A percentile compares a stretch with the other conserved stretches of the same genome.
Evolutionary conservation across 2,888 invertebrate genomes (phyloP).

Genomic region (Steinernema hermaphroditum): DNA sequence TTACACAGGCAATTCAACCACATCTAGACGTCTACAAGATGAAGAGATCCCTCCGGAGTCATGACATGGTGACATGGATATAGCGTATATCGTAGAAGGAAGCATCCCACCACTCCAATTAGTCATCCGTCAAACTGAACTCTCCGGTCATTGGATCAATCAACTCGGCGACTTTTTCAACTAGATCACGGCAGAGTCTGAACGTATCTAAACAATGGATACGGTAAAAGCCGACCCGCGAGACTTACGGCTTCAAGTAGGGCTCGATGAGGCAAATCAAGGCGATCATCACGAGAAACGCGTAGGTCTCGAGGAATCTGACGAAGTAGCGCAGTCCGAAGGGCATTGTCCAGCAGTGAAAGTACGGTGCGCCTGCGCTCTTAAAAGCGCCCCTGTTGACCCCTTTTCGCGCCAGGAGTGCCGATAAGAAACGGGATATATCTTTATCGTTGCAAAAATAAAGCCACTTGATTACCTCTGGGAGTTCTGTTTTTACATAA

Average conservation of each 20-base stretch:
- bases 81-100: too few species aligned
- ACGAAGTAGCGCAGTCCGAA: neutral
- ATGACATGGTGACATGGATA: too few species aligned
- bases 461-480: constrained; percentile 18
- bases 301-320: neutral
- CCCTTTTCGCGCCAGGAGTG: neutral
- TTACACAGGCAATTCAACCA: too few species aligned
- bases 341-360: neutral
- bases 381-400: neutral
- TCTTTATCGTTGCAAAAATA: constrained; percentile 20
- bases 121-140: neutral
- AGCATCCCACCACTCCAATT: too few species aligned
- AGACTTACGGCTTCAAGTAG: neutral
- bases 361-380: neutral
- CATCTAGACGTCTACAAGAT: too few species aligned
- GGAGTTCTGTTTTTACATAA: constrained; percentile 1
- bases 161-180: neutral
- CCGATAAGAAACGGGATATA: neutral
- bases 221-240: neutral
- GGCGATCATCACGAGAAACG: neutral
- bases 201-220: neutral
- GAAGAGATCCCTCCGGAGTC: too few species aligned
- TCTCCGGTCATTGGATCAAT: neutral
- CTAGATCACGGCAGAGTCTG: neutral
- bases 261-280: neutral